Evolutionary conservation across 2,888 invertebrate species (phyloP).

Genomic region (Macaria notata): DNA sequence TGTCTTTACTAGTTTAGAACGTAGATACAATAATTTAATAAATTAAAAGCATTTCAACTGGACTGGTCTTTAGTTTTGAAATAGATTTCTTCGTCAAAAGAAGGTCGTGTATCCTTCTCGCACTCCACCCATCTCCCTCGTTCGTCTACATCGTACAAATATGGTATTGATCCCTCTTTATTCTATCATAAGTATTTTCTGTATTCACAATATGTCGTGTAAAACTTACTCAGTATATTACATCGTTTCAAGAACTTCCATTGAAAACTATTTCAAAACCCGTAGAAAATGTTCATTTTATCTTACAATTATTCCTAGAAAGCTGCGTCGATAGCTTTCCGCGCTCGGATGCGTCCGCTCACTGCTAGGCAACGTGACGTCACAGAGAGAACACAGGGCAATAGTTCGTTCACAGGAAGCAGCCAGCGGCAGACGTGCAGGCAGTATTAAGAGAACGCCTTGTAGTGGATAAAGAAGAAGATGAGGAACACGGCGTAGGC

Average conservation of each 20-base stretch:
- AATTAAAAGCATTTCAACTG: constrained; percentile 60
- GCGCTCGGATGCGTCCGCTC: constrained; percentile 38
- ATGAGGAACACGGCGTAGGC: constrained; percentile 96
- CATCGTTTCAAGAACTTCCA: constrained; percentile 47
- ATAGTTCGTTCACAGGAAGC: constrained; percentile 59
- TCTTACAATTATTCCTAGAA: constrained; percentile 42
- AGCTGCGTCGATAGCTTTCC: constrained; percentile 54
- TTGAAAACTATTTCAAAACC: constrained; percentile 75
- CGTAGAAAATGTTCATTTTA: constrained; percentile 60
- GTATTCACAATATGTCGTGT: constrained; percentile 51
- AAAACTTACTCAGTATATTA: constrained; percentile 51
- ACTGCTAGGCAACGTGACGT: constrained; percentile 52
- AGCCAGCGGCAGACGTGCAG: constrained; percentile 48
- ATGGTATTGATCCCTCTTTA: constrained; percentile 73
- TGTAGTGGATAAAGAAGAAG: constrained; percentile 97
- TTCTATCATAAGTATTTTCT: constrained; percentile 62
- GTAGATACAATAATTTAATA: constrained; percentile 42
- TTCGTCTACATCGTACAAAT: constrained; percentile 41
- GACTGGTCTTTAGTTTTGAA: constrained; percentile 72
- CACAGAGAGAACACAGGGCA: constrained; percentile 53
- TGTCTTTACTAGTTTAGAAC: constrained; percentile 56
- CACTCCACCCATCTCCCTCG: constrained; percentile 11
- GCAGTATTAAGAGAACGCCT: constrained; percentile 88
- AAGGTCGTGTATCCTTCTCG: constrained; percentile 22
- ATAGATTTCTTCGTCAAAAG: constrained; percentile 60